Base-by-base conservation (phyloP, 2,888 invertebrate species). In the Scrobipalpa costella region DNA sequence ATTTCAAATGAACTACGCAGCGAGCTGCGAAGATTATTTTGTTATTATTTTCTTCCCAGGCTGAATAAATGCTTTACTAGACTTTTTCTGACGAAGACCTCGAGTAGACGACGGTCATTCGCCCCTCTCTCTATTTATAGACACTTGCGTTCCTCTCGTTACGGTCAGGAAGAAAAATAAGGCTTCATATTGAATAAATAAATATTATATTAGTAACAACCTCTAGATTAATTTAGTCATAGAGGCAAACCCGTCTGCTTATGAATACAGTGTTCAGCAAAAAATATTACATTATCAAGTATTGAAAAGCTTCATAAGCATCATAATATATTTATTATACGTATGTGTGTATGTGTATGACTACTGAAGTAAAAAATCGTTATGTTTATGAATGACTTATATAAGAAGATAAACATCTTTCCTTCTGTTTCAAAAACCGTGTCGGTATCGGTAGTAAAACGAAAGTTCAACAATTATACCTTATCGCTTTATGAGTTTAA, bases 111-210 rank as follows among this genome's bases (percentile, higher is more conserved):
- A 73, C 74, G 77, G 80, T 79, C 78, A 71, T 75, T 80, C 74
- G 75, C 81, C 81, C 79, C 78, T 81, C 81, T 79, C 78, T 80
- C 78, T 84, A 79, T 82, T 76, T 79, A 83, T 81, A 81, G 75
- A 72, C 62, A 57, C 63, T 44, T 63, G 65, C 63, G 66, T 68
- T 73, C 69, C 67, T 69, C 66, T 63, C 63, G 61, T 52, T 66
- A 66, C 67, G 13, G 52, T 9, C 34, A 49, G 49, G 49, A 58
- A 49, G 47, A 44, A n/a, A 15, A 27, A 27, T 21, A 62, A 55
- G 27, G 13, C 62, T 38, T 21, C 27, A 33, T 34, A 15, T 7
- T 17, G 1, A 17, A 58, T 36, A 34, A 40, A 13, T 13, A 40
- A 40, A 40, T 40, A 40, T 27, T 27, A 40, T 40, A 40, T 27